Evolutionary conservation across 2,797 vertebrate species (phyloP), one percentile per base, ranked within the genome.

Genomic region (Hipposideros larvatus): DNA sequence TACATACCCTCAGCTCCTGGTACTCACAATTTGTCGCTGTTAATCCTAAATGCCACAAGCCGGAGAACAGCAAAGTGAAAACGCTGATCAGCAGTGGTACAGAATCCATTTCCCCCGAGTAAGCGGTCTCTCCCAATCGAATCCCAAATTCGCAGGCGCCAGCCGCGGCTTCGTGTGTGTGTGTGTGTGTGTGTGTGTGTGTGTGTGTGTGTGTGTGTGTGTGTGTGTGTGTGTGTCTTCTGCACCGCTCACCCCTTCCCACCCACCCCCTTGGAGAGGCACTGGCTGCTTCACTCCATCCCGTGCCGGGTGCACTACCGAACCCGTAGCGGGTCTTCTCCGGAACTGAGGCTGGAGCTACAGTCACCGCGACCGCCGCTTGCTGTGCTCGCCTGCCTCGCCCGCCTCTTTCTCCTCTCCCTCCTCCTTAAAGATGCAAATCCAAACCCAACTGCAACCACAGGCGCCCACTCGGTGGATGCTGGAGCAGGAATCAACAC

Each of bases 11-110:
- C 78, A 10, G 43, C 41, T 66, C 37, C 53, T 4, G 21, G 68
- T 97, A 98, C 98, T 99, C 97, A 99, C 98, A 98, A 6, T 98
- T 98, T 34, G 97, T 94, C 14, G 98, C 98, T 0, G 98, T 74
- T 84, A 97, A 98, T 98, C 98, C 98, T 59, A 97, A 96, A 61
- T 94, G 98, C 98, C 98, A 98, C 79, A 95, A 95, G 43, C 93
- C 57, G 57, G 96, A 82, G 77, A 98, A 93, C 59, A 98, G 94
- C 87, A 98, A 92, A 97, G 95, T 10, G 95, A 96, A 95, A 68
- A 97, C 59, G 95, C 97, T 28, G 77, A 97, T 83, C 96, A 96
- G 96, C 97, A 95, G n/a, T 53, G 96, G 95, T 34, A 84, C 78
- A 87, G 97, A 96, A 98, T 98, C 98, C 98, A 99, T 99, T 65